Evolutionary conservation across 2,888 invertebrate species (phyloP), one percentile per base, ranked within the genome.

Genomic region (Drosophila fulvimacula): DNA sequence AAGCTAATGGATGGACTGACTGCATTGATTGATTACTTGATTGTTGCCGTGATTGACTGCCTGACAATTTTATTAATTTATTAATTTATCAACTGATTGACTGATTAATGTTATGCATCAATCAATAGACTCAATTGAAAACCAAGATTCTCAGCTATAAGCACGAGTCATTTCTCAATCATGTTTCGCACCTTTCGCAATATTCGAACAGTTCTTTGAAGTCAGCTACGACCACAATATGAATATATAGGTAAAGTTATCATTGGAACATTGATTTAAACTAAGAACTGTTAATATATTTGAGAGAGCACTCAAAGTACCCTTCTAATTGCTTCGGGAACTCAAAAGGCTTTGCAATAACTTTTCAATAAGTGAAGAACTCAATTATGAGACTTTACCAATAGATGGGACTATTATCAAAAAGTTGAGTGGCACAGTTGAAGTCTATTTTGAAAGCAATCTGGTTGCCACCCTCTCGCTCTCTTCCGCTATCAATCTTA

Each of bases 401-500:
- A 55, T 41, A 5, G 19, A 55, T 21, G 41, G 36, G 19, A 32
- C 5, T 39, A 32, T 55, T 55, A 32, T 32, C 13, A 41, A 32
- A 41, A 55, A 19, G 15, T 55, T 30, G 36, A 41, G 41, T 27
- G 36, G 17, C 27, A n/a, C 48, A 48, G 56, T 39, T 67, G 21
- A 41, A 66, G 46, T 24, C 32, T 34, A 17, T 30, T 27, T 55
- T 24, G 21, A 21, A 34, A 52, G 56, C 57, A 58, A 65, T 71
- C 70, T 73, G 76, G 57, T 60, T 70, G 76, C 53, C 46, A 17
- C 17, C 6, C 72, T 49, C 49, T 27, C 49, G 1, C 17, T 5
- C 3, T 7, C 17, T 1, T 6, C 13, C 30, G 6, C 17, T 13
- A 56, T 49, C 46, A 58, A 56, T 71, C 38, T 61, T 9, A 68